Base-by-base conservation (phyloP, 2,888 invertebrate species). In the Xylocampa areola region DNA sequence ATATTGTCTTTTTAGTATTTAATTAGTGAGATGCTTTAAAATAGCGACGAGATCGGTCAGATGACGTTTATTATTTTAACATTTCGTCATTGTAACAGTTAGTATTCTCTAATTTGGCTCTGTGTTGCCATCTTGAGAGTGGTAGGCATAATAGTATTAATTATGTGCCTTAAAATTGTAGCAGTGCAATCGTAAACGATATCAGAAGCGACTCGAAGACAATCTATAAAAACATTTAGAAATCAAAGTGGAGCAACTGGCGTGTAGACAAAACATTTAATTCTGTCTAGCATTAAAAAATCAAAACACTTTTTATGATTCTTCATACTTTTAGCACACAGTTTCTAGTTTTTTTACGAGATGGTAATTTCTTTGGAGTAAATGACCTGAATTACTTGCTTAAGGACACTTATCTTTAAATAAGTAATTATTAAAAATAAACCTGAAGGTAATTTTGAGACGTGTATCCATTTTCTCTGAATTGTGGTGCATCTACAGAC, bases 251-350 rank as follows among this genome's bases (percentile, higher is more conserved):
- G 58, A 68, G 63, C 57, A 54, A 47, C 61, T 71, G 76, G 61
- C 72, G 40, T 60, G 72, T 74, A 79, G 79, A 79, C 75, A 76
- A 76, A 79, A 79, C 74, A 79, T 49, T 61, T 67, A 63, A 67
- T 67, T 55, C 49, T 50, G 64, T 54, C 44, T 43, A 52, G 47
- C 49, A 55, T 55, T 37, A 52, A 68, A 51, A 76, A 67, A 60
- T 40, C 52, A 50, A 66, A 65, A 64, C 51, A 48, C 54, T 32
- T 63, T 69, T 64, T 45, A 61, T 30, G 57, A 61, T 40, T 41
- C 35, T 49, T n/a, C 30, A 60, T 72, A 68, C 36, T 60, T 54
- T 27, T 52, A 36, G 52, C 13, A 25, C 23, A 39, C 27, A 14
- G 40, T 62, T 62, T 53, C 48, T 50, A 39, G n/a, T 10, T 48